Conservation (phyloP, 2,888 invertebrate genomes). For the Drosophila parthenogenetica region DNA sequence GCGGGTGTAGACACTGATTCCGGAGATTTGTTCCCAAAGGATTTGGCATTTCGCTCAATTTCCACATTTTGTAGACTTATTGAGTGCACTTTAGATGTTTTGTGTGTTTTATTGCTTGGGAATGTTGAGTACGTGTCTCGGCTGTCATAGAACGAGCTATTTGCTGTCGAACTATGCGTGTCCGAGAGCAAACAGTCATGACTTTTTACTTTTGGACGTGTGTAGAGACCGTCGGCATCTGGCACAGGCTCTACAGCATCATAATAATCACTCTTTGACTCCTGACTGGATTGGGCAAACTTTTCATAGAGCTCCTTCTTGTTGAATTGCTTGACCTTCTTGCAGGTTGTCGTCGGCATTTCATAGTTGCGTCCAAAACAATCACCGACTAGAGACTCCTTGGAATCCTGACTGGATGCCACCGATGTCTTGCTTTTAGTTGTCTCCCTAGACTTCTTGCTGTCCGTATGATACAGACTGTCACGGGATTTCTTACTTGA, state of each 20-base stretch:
- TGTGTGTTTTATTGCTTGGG: conserved; percentile 87
- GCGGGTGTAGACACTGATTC: conserved; percentile 79
- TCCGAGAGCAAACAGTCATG: conserved; percentile 88
- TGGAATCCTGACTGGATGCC: conserved; percentile 88
- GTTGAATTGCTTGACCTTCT: conserved; percentile 82
- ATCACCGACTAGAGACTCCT: conserved; percentile 86
- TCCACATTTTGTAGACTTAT: conserved; percentile 90
- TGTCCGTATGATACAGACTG: conserved; percentile 88
- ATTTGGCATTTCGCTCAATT: conserved; percentile 87
- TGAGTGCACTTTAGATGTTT: conserved; percentile 88
- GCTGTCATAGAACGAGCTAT: conserved; percentile 86
- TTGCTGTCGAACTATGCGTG: conserved; percentile 83
- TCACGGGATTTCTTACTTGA: conserved; percentile 89
- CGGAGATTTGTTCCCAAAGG: conserved; percentile 82
- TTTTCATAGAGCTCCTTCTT: conserved; percentile 86
- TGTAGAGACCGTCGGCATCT: conserved; percentile 61
- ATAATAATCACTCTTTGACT: conserved; percentile 90
- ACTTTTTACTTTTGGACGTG: conserved; percentile 86
- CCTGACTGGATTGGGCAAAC: conserved; percentile 87
- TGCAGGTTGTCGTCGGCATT: conserved; percentile 85
- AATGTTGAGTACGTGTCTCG: conserved; percentile 88
- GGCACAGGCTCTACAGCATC: conserved; percentile 86
- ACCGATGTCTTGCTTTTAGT: conserved; percentile 88
- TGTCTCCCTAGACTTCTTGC: conserved; percentile 88
- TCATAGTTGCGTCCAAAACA: conserved; percentile 85